phyloP scores from a whole-genome alignment of 1,140 invertebrate species.

The Brachionus rotundiformis region DNA sequence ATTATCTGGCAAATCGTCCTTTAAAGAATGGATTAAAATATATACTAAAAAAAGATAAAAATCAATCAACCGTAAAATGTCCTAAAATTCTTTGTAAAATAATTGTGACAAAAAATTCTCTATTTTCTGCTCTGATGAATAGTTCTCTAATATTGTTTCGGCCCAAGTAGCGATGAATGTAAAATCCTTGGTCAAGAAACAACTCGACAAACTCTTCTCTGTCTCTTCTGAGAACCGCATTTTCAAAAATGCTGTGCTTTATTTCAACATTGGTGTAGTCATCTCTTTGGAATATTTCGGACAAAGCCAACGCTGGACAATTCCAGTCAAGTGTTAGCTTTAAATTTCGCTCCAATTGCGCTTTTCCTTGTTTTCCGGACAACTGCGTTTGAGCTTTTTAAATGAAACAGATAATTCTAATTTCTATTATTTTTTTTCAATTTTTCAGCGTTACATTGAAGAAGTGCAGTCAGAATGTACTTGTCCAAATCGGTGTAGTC shows the following conservation, averaged over 20 bases:
- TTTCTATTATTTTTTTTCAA: not conserved
- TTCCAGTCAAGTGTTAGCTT: conserved; percentile 66
- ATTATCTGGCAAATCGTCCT: conserved; percentile 52
- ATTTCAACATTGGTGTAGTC: conserved; percentile 62
- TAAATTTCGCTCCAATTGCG: conserved; percentile 61
- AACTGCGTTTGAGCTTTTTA: conserved; percentile 31
- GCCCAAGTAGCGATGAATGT: conserved; percentile 62
- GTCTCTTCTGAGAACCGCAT: conserved; percentile 60
- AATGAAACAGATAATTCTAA: not conserved
- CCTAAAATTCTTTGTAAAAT: conserved; percentile 63
- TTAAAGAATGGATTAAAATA: not conserved
- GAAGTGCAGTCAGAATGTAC: conserved; percentile 61
- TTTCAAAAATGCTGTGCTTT: conserved; percentile 63
- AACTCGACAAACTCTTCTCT: conserved; percentile 65
- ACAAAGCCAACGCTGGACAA: conserved; percentile 61
- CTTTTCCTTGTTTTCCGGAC: conserved; percentile 54
- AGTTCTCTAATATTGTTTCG: conserved; percentile 59
- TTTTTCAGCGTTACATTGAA: conserved; percentile 61
- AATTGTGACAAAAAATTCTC: conserved; percentile 64
- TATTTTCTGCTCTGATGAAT: conserved; percentile 60
- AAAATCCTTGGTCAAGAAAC: conserved; percentile 63
- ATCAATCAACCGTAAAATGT: conserved; percentile 54
- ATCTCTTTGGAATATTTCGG: conserved; percentile 62
- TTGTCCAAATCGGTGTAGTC: conserved; percentile 63
- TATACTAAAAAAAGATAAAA: not conserved